A percentile compares a stretch with the other conserved stretches of the same genome.
These are phyloP conservation scores for Picathartes gymnocephalus DNA, from an alignment of 2,113 vertebrate species.

Conservation along the genomic window DNA sequence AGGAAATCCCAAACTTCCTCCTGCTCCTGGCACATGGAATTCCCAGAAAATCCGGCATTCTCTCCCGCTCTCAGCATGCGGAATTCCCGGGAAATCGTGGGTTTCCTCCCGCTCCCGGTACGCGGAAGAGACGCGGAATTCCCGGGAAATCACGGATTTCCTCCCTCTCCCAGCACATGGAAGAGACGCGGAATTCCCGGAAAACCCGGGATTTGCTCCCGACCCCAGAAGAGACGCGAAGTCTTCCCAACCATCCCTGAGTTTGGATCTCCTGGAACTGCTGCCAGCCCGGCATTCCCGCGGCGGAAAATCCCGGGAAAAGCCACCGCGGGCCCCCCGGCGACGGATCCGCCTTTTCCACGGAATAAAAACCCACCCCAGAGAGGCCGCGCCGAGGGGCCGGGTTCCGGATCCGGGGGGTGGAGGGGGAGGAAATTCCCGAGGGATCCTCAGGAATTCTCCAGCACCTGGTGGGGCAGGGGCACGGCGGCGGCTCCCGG, in stretches of 20 bases:
- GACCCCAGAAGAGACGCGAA: not conserved
- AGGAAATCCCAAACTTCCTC: no score
- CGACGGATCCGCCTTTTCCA: not conserved
- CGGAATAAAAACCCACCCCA: no score
- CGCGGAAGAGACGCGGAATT: no score
- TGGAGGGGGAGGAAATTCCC: not conserved
- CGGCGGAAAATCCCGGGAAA: no score
- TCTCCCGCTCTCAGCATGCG: no score
- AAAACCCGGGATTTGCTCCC: not conserved
- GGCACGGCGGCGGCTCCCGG: conserved; percentile 84
- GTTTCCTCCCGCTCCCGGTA: not conserved
- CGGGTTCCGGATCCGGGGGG: no score
- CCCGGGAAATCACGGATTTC: not conserved
- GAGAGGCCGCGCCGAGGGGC: no score
- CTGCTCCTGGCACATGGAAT: no score
- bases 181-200: no score
- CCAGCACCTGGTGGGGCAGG: conserved; percentile 93
- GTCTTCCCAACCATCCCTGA: not conserved
- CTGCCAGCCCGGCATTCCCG: not conserved
- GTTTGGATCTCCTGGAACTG: not conserved
- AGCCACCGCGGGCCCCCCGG: not conserved
- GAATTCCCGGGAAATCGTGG: not conserved
- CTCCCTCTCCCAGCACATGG: not conserved
- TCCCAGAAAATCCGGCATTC: no score
- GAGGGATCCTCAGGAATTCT: conserved; percentile 75